Evolutionary conservation across 2,888 invertebrate species (phyloP).

Genomic region (Cantharis rufa): DNA sequence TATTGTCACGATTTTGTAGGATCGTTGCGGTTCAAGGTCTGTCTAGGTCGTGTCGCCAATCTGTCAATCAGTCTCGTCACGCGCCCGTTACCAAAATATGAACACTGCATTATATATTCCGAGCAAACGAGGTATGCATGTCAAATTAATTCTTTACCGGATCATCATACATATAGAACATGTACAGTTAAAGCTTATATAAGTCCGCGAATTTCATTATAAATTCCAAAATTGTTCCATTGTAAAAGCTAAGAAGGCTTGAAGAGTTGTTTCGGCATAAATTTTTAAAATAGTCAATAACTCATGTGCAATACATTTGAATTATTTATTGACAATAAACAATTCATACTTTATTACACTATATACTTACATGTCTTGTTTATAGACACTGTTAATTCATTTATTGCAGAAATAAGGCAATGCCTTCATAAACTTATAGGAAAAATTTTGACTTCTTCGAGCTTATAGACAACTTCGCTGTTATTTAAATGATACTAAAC

Average conservation of each 20-base stretch:
- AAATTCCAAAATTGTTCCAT: constrained; percentile 3
- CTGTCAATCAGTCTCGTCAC: constrained; percentile 39
- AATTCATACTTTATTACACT: constrained; percentile 1
- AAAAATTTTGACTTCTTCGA: neutral
- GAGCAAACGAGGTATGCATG: constrained; percentile 33
- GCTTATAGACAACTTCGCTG: neutral
- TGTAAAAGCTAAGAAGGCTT: neutral
- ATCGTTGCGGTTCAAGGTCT: constrained; percentile 40
- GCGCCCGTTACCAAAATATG: constrained; percentile 37
- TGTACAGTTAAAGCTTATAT: neutral
- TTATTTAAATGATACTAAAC: neutral
- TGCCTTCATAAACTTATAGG: neutral
- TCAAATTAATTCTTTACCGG: constrained; percentile 11
- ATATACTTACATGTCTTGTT: neutral
- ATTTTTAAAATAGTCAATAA: constrained; percentile 4
- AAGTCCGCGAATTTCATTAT: neutral
- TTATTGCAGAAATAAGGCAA: neutral
- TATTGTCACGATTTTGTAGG: constrained; percentile 31
- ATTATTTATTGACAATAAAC: constrained; percentile 1
- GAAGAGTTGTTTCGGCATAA: neutral
- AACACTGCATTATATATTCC: constrained; percentile 37
- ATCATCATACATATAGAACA: neutral
- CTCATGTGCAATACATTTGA: neutral
- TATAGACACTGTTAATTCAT: neutral
- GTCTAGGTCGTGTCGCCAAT: constrained; percentile 41